Evolutionary conservation across 2,797 vertebrate genomes (phyloP), one percentile per base, ranked within the genome.

Genomic region (Gallirallus australis): DNA sequence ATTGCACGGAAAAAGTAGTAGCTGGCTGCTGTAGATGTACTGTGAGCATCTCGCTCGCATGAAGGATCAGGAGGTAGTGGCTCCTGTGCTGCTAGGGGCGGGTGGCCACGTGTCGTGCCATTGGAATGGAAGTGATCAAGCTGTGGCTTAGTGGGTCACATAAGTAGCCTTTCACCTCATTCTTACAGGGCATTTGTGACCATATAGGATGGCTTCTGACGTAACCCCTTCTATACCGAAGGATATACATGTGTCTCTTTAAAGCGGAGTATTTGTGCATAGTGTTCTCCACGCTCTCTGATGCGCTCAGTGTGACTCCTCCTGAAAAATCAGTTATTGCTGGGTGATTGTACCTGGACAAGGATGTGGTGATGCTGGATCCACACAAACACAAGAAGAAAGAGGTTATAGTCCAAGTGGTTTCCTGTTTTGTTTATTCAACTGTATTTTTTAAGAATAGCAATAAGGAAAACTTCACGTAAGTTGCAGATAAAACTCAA

Each of bases 141-240:
- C 28, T 63, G 24, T 45, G 53, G 88, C 66, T 89, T 24, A 86
- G 37, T 77, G 90, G 93, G 89, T 94, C 95, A 94, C 52, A 12
- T 1, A 48, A 40, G 33, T 7, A 24, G 60, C 86, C 86, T 87
- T 52, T 93, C 89, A 80, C 96, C 66, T 81, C 39, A 3, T 93
- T 54, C 42, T 56, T 54, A 11, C 69, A 23, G 65, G 61, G 21
- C 21, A 25, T 35, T 54, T 21, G 48, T 73, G 53, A 8, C 47
- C 30, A 6, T 4, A 17, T 12, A 45, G 52, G 68, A 35, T 50
- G 33, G 63, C 28, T 93, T 27, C 82, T 57, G n/a, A 1, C 13
- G 2, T 0, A n/a, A 2, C 9, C 20, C 1, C 19, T 57, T 82
- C 14, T 11, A 25, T 15, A 27, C 0, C 24, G n/a, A 72, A 23